Evolutionary conservation across 2,888 invertebrate species (phyloP).

Genomic region (Ennomos erosarius): DNA sequence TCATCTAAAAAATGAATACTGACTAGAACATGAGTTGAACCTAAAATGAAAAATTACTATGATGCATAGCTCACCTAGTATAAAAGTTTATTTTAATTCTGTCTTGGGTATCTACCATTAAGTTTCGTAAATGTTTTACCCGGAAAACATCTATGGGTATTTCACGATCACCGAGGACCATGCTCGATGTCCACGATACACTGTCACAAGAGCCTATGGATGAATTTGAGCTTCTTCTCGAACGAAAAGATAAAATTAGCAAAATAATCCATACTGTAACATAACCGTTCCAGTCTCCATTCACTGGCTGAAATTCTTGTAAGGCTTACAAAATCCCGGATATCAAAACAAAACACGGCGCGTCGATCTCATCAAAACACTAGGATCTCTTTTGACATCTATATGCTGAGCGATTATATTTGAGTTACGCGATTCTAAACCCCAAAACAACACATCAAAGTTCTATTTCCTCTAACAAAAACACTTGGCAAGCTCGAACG

Average conservation of each 20-base stretch:
- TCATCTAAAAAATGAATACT: too few relatives aligned
- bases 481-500: constrained; percentile 58
- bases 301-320: constrained; percentile 15
- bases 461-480: constrained; percentile 42
- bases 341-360: constrained; percentile 63
- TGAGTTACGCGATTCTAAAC: constrained; percentile 50
- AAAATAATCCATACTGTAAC: background rate
- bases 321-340: constrained; percentile 55
- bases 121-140: too few relatives aligned
- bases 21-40: too few relatives aligned
- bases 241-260: constrained; percentile 1
- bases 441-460: constrained; percentile 51
- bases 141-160: too few relatives aligned
- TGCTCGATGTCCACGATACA: too few relatives aligned
- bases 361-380: constrained; percentile 73
- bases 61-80: too few relatives aligned
- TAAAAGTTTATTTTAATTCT: too few relatives aligned
- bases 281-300: constrained; percentile 6
- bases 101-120: too few relatives aligned
- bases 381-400: constrained; percentile 64
- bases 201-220: too few relatives aligned
- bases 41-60: too few relatives aligned
- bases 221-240: too few relatives aligned
- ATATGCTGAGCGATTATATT: constrained; percentile 43
- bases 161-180: too few relatives aligned